phyloP scores from a whole-genome alignment of 2,113 vertebrate genomes.

The Ceyx margarethae region DNA sequence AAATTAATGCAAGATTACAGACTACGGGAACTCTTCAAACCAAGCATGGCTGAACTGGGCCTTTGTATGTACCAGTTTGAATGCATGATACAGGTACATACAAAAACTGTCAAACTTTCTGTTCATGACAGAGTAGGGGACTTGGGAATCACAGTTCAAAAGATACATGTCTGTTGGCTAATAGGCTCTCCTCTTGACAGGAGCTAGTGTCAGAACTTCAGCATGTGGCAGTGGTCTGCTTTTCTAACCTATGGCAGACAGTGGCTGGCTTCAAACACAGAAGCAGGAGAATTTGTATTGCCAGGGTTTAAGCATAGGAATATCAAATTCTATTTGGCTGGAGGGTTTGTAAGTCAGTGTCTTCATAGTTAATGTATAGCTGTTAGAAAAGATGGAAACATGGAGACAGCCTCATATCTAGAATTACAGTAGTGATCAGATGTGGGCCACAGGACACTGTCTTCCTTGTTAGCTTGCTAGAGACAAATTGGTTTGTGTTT shows the following conservation, averaged over 20 bases:
- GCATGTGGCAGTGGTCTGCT: background rate
- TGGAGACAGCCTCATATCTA: background rate
- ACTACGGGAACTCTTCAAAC: slow-evolving; percentile 97
- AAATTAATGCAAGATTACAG: slow-evolving; percentile 99
- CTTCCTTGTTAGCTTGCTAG: background rate
- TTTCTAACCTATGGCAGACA: background rate
- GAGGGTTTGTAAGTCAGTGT: background rate
- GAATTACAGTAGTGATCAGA: background rate
- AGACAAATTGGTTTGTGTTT: background rate
- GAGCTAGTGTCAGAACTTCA: background rate
- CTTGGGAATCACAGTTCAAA: background rate
- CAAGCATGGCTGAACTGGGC: slow-evolving; percentile 97
- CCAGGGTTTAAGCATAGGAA: background rate
- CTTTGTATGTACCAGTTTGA: slow-evolving; percentile 99
- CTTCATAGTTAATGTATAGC: background rate
- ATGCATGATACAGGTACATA: slow-evolving; percentile 94
- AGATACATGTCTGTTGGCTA: background rate
- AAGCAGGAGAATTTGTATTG: background rate
- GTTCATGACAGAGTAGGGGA: background rate
- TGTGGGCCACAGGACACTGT: background rate
- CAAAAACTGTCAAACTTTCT: background rate
- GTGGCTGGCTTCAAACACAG: background rate
- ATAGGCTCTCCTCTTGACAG: background rate
- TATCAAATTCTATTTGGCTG: background rate
- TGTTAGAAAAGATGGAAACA: background rate